Evolutionary conservation across 2,797 vertebrate species (phyloP).

Genomic region (Micrastur ruficollis): DNA sequence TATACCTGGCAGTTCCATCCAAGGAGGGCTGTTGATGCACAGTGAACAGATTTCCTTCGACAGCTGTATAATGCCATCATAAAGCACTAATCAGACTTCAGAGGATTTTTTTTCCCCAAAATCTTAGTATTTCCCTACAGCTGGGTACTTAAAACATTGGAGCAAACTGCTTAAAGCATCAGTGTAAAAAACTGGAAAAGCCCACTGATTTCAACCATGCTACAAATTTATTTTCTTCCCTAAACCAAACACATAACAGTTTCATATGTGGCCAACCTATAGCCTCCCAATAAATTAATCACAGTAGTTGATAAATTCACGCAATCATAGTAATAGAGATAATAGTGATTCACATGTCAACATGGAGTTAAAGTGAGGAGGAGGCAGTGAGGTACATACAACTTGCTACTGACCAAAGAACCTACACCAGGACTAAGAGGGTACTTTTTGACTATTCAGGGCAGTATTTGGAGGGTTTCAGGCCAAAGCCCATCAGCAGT

Average conservation of each 20-base stretch:
- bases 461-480: background rate
- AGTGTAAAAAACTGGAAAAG: background rate
- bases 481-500: background rate
- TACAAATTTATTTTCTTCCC: background rate
- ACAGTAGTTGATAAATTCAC: background rate
- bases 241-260: background rate
- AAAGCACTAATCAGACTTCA: background rate
- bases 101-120: background rate
- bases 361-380: background rate
- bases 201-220: background rate
- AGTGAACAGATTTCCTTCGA: background rate
- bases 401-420: background rate
- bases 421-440: background rate
- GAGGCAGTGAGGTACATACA: background rate
- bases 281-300: background rate
- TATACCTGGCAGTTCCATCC: background rate
- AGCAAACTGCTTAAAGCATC: background rate
- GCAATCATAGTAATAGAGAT: background rate
- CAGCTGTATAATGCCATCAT: background rate
- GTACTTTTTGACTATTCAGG: background rate
- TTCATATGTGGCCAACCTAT: background rate
- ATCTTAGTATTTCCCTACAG: background rate
- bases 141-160: background rate
- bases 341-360: accelerated
- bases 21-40: background rate